Evolutionary conservation across 2,888 invertebrate genomes (phyloP), one percentile per base, ranked within the genome.

Genomic region (Lumbricus terrestris): DNA sequence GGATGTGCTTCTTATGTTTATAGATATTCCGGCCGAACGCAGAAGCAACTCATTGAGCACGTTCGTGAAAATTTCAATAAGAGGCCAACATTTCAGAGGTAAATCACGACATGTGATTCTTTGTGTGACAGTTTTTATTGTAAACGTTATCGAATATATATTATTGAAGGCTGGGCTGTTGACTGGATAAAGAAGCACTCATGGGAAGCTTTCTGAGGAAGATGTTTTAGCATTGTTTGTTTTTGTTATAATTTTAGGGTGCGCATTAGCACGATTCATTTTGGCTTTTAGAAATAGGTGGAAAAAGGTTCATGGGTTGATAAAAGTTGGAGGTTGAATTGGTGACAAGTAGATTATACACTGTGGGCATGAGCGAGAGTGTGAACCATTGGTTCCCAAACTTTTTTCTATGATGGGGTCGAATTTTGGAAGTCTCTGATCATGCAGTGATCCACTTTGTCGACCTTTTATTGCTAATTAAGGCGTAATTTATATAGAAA

Each of bases 1-100:
- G 69, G 0, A 37, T 40, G 29, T 89, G 47, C 35, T 89, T 89
- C 34, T 34, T 91, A 91, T 90, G 91, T 93, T 95, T 95, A 92
- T 96, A 98, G 99, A 96, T 99, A 99, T 96, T 98, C 98, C 95
- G 99, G 99, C 90, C 97, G 98, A 96, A 99, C 99, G 1, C 99
- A 99, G 95, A 99, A 99, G 95, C 98, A 99, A 95, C 97, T 99
- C 92, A 97, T 99, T 92, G 99, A 99, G 95, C 99, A 97, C 95
- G 99, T 99, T 85, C 96, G 99, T 92, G 99, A 99, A 95, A 99
- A 99, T 95, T 98, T 98, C 95, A 98, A 98, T 93, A 98, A 98
- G 95, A 96, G 98, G 92, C 98, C 94, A 91, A 91, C 91, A 82
- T 90, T 90, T 38, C 90, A 90, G 85, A 82, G 90, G 90, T 90